phyloP scores from a whole-genome alignment of 2,888 invertebrate species.

The Cantharis rustica region DNA sequence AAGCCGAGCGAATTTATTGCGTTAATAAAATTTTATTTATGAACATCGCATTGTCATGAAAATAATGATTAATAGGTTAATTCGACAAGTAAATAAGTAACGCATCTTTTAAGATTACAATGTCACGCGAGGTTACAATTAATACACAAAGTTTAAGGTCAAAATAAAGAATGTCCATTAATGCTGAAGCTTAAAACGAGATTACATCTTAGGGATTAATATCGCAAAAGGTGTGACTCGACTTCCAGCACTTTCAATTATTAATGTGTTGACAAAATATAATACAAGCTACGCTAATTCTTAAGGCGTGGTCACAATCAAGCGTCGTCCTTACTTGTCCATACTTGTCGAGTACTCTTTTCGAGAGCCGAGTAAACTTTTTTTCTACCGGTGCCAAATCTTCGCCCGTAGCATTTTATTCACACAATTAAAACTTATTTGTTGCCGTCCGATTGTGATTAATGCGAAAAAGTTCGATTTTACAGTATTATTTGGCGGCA shows the following conservation, averaged over 20 bases:
- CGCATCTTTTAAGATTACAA: conserved; percentile 2
- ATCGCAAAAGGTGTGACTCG: conserved; percentile 30
- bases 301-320: not conserved
- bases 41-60: not conserved
- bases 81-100: not conserved
- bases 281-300: not conserved
- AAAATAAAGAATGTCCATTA: conserved; percentile 20
- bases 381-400: not conserved
- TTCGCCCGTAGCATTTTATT: not conserved
- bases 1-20: not conserved
- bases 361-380: not conserved
- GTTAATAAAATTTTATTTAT: not conserved
- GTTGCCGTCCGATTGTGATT: not conserved
- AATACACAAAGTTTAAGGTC: conserved; percentile 19
- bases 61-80: conserved; percentile 1
- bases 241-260: conserved; percentile 24
- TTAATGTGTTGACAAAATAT: conserved; percentile 28
- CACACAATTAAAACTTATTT: not conserved
- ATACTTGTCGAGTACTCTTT: not conserved
- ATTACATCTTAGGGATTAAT: conserved; percentile 21
- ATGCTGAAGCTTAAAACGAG: conserved; percentile 19
- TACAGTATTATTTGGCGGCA: not conserved
- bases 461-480: not conserved
- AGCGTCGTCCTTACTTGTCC: not conserved
- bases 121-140: conserved; percentile 9